phyloP scores from a whole-genome alignment of 2,888 invertebrate genomes.

The Bellardia pandia region DNA sequence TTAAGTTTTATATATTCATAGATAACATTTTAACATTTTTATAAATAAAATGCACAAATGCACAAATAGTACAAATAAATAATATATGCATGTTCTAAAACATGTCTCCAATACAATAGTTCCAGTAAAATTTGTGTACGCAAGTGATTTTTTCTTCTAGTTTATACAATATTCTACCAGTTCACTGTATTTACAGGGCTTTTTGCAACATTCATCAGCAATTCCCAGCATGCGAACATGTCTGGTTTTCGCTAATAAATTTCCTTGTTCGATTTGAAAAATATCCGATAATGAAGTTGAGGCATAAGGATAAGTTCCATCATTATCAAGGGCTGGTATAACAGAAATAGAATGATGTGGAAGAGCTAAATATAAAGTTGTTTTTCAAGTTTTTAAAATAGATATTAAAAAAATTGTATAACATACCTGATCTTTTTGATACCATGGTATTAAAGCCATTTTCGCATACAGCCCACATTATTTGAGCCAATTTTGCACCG shows the following conservation, averaged over 20 bases:
- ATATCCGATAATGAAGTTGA: conserved; percentile 24
- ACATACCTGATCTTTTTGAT: conserved; percentile 44
- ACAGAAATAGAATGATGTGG: background rate
- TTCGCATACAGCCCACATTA: conserved; percentile 39
- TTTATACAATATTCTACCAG: conserved; percentile 40
- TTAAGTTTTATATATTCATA: too few relatives aligned
- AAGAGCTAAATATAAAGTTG: background rate
- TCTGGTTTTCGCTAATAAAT: conserved; percentile 53
- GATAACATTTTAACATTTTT: too few relatives aligned
- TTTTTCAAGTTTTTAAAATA: too few relatives aligned
- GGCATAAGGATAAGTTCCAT: background rate
- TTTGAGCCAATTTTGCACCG: conserved; percentile 27
- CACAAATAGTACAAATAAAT: too few relatives aligned
- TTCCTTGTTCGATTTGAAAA: conserved; percentile 35
- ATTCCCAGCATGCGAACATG: conserved; percentile 45
- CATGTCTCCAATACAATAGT: too few relatives aligned
- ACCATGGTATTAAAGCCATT: conserved; percentile 58
- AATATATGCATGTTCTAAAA: too few relatives aligned
- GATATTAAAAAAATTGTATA: too few relatives aligned
- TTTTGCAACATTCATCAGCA: conserved; percentile 61
- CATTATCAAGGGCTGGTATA: background rate
- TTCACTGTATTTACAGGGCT: conserved; percentile 46
- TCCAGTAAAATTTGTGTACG: too few relatives aligned
- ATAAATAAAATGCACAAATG: too few relatives aligned
- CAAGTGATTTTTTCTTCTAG: background rate